Evolutionary conservation across 1,140 invertebrate genomes (phyloP), one percentile per base, ranked within the genome.

Genomic region (Marisa cornuarietis): DNA sequence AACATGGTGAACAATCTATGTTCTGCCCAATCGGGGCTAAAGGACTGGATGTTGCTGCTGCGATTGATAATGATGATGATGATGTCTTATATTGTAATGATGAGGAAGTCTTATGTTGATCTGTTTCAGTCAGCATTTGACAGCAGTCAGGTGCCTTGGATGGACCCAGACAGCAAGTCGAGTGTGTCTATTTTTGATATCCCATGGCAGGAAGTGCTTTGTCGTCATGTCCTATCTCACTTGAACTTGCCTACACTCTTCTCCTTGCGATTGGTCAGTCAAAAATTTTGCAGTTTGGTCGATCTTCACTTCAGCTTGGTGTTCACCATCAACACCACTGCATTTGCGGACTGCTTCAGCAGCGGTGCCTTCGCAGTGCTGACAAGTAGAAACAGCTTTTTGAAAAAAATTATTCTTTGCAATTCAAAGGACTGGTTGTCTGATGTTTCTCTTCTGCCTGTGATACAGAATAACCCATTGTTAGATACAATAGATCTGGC

Each of bases 381-480:
- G 74, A 86, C 87, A 54, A 66, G 79, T 42, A 77, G 86, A 14
- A 85, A 83, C 79, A 63, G 26, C 69, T 81, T 76, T 74, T 63
- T 88, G 16, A 80, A 82, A 51, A 71, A 79, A 51, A 52, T 91
- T 20, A 85, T 86, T 58, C 76, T 91, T 13, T 75, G 84, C n/a
- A 87, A 88, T 82, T 87, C 88, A 24, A 89, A 90, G 77, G 85
- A 86, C 54, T 91, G 90, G 90, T 75, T 91, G n/a, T 79, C 83
- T 26, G 87, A 87, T 84, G 80, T 76, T 13, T n/a, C 83, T n/a
- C 76, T 91, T 8, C 78, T 87, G 51, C 82, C 86, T 31, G 85
- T 91, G 20, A 80, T 91, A 14, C 71, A 82, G 20, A 82, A 76
- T 14, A 90, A 90, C 82, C 74, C 75, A 16, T 81, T 81, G 58